Percentiles rank a stretch among this genome's conserved stretches.
Conservation (phyloP, 2,797 vertebrate genomes). For the Onychomys torridus region DNA sequence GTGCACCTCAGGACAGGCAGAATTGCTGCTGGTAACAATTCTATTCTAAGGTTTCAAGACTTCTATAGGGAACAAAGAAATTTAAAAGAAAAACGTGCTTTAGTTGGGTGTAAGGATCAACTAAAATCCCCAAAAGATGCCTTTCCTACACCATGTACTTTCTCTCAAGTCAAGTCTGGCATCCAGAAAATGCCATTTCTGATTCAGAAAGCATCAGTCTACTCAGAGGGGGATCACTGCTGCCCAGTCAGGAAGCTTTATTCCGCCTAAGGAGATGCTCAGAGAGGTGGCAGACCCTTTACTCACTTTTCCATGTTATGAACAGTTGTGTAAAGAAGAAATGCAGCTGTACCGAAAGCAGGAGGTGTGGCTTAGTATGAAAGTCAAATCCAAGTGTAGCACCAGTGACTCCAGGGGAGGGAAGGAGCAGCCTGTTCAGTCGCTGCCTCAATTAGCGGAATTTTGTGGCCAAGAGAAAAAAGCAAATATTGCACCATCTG, state of each 20-base stretch:
- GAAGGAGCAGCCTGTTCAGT: constrained; percentile 72
- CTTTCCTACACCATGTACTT: not conserved
- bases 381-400: constrained; percentile 48
- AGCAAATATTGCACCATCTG: constrained; percentile 73
- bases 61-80: not conserved
- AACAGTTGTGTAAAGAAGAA: not conserved
- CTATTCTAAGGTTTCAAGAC: not conserved
- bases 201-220: not conserved
- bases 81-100: not conserved
- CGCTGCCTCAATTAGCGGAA: constrained; percentile 76
- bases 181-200: constrained; percentile 14
- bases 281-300: not conserved
- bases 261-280: not conserved
- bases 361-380: constrained; percentile 32
- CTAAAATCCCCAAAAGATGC: not conserved
- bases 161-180: not conserved
- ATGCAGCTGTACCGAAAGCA: not conserved
- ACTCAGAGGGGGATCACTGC: not conserved
- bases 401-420: constrained; percentile 23
- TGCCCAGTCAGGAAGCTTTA: not conserved
- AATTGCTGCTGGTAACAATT: not conserved
- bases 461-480: constrained; percentile 68
- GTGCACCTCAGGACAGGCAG: not conserved
- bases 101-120: not conserved
- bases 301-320: not conserved